Conservation (phyloP, 2,113 vertebrate species). For the Odontophorus gujanensis region DNA sequence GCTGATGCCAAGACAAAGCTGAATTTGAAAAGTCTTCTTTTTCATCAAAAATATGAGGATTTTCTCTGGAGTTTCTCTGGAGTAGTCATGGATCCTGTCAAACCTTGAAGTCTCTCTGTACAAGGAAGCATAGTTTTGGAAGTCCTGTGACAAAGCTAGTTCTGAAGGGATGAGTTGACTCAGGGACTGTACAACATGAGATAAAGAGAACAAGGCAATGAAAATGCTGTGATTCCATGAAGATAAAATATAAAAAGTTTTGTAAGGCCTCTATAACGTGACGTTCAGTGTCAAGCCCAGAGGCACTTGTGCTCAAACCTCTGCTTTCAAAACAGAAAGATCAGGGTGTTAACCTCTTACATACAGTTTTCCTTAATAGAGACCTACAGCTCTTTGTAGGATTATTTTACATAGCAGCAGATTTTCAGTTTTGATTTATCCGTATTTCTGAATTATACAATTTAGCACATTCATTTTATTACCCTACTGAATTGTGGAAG, state of each 20-base stretch:
- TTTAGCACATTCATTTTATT: slow-evolving; percentile 60
- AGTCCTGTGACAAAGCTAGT: neutral
- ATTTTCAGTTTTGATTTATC: slow-evolving; percentile 3
- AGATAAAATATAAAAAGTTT: neutral
- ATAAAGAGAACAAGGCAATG: neutral
- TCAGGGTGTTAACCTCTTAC: neutral
- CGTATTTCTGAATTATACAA: slow-evolving; percentile 60
- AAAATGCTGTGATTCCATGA: neutral
- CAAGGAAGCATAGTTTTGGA: neutral
- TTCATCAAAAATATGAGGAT: neutral
- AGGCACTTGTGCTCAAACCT: neutral
- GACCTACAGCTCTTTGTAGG: slow-evolving; percentile 13
- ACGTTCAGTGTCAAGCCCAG: neutral
- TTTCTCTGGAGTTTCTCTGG: neutral
- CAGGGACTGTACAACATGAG: neutral
- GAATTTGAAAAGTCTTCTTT: neutral
- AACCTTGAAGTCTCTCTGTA: neutral
- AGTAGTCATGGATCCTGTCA: neutral
- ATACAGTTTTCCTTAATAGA: slow-evolving; percentile 9
- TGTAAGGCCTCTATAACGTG: neutral
- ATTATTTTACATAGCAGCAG: slow-evolving; percentile 9
- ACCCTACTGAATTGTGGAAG: slow-evolving; percentile 58
- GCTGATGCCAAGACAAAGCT: neutral
- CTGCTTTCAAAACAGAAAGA: neutral
- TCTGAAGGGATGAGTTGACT: neutral